Percentiles rank a stretch among this genome's conserved stretches.
Evolutionary conservation across 1,140 invertebrate genomes (phyloP).

Genomic region (Rhopalosiphum padi): DNA sequence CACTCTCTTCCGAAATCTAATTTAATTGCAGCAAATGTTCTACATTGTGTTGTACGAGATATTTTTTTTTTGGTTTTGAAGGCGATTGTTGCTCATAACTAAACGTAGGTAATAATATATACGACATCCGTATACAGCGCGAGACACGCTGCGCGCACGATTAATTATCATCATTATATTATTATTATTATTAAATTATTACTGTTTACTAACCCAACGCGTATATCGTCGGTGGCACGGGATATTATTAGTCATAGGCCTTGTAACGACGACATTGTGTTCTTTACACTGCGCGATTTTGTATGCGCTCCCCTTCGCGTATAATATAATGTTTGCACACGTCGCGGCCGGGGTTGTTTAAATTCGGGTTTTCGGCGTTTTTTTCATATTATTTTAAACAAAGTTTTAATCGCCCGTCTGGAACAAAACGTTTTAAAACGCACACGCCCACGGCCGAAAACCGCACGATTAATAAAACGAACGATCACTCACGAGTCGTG

Average conservation of each 20-base stretch:
- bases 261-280: neutral
- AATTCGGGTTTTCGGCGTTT: neutral
- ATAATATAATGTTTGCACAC: neutral
- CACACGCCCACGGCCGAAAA: neutral
- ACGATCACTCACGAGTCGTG: neutral
- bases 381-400: neutral
- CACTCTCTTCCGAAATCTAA: too few relatives aligned
- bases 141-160: neutral
- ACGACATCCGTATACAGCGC: too few relatives aligned
- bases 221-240: neutral
- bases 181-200: constrained; percentile 12
- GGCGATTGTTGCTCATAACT: neutral
- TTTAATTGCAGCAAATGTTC: too few relatives aligned
- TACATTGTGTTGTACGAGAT: too few relatives aligned
- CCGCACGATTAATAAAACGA: neutral
- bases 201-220: neutral
- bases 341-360: neutral
- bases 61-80: neutral
- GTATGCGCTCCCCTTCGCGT: neutral
- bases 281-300: neutral
- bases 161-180: constrained; percentile 7
- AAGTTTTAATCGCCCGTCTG: neutral
- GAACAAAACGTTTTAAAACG: neutral
- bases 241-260: neutral
- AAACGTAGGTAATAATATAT: neutral